phyloP scores from a whole-genome alignment of 2,797 vertebrate genomes.

The Periophthalmus magnuspinnatus region DNA sequence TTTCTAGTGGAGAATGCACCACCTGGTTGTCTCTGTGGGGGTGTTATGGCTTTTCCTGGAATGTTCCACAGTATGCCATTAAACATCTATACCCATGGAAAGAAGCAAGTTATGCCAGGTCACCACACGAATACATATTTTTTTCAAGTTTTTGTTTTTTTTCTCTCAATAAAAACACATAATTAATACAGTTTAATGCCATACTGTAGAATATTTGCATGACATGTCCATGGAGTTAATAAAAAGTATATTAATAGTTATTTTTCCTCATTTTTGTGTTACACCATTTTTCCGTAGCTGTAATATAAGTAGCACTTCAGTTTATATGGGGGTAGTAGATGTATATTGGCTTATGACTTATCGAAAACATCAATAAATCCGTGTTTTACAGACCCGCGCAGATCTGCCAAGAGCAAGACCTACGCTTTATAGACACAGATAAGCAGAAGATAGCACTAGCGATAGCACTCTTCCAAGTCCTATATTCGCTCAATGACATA shows the following conservation, averaged over 20 bases:
- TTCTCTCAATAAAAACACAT: too few species aligned
- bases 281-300: too few species aligned
- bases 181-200: too few species aligned
- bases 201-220: too few species aligned
- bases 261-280: too few species aligned
- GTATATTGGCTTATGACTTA: background rate
- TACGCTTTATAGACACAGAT: background rate
- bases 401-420: slow-evolving; percentile 5
- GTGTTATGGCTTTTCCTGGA: too few species aligned
- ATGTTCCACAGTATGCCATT: background rate
- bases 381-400: background rate
- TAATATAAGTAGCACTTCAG: background rate
- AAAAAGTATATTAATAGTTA: too few species aligned
- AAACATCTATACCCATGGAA: background rate
- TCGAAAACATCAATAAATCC: background rate
- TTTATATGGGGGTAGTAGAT: background rate
- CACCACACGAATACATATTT: too few species aligned
- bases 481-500: background rate
- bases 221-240: too few species aligned
- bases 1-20: too few species aligned
- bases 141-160: too few species aligned
- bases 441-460: background rate
- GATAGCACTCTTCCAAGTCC: background rate
- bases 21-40: too few species aligned
- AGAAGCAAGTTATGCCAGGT: background rate